A percentile compares a stretch with the other conserved stretches of the same genome.
Conservation (phyloP, 1,140 invertebrate genomes). For the Tetranychus cinnabarinus region DNA sequence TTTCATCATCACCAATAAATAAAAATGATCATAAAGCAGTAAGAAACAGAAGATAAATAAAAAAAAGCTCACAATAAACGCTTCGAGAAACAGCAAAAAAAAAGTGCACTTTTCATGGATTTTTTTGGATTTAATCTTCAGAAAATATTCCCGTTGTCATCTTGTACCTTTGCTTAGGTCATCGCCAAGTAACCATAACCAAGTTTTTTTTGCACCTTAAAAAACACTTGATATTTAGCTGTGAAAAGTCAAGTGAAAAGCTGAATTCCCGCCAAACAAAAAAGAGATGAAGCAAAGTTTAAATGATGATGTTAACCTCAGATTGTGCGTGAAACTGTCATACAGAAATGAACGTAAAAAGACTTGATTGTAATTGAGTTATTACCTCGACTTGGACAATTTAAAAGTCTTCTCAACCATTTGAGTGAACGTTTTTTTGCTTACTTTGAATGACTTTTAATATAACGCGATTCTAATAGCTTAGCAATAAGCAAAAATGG, state of each 20-base stretch:
- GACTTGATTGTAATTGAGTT: not conserved
- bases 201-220: not conserved
- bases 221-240: not conserved
- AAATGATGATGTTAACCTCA: not conserved
- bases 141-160: no score
- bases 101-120: not conserved
- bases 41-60: not conserved
- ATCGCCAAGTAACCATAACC: not conserved
- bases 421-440: not conserved
- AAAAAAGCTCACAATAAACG: no score
- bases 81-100: not conserved
- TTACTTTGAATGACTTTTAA: not conserved
- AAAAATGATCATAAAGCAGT: no score
- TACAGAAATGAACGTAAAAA: no score
- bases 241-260: no score
- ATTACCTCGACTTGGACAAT: not conserved
- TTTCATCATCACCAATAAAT: not conserved
- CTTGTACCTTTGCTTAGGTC: not conserved
- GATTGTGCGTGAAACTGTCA: no score
- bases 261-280: no score
- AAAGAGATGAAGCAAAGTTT: not conserved
- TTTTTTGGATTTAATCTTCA: not conserved
- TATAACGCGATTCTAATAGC: not conserved
- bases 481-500: no score
- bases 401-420: not conserved